Conservation (phyloP, 1,140 invertebrate genomes). For the Proctacanthus coquilletti region DNA sequence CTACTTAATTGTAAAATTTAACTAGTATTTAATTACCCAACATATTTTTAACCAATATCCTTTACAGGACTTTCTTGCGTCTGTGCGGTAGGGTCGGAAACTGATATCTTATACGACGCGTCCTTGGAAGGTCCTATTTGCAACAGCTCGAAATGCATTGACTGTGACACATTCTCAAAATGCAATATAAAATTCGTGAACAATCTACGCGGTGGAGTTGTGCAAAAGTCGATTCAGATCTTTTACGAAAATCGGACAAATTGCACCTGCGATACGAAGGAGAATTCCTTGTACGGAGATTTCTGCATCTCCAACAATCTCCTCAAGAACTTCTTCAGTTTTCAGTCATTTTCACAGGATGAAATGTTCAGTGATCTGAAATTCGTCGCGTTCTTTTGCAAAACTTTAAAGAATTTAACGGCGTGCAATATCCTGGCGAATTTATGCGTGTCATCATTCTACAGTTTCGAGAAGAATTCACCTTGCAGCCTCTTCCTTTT, state of each 20-base stretch:
- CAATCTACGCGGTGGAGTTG: slow-evolving; percentile 8
- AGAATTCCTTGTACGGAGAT: slow-evolving; percentile 20
- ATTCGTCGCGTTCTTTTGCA: slow-evolving; percentile 26
- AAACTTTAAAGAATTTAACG: slow-evolving; percentile 16
- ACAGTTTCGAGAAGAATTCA: slow-evolving; percentile 30
- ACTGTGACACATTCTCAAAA: slow-evolving; percentile 5
- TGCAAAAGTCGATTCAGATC: no score
- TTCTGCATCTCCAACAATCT: slow-evolving; percentile 22
- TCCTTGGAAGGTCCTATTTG: no score
- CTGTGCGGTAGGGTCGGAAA: no score
- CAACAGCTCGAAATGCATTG: neutral
- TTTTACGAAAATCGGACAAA: slow-evolving; percentile 3
- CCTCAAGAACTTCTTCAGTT: slow-evolving; percentile 21
- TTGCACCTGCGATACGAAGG: slow-evolving; percentile 12
- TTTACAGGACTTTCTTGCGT: no score
- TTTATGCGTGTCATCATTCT: slow-evolving; percentile 47
- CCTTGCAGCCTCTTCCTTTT: slow-evolving; percentile 36
- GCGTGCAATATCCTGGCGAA: slow-evolving; percentile 54
- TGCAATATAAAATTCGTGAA: slow-evolving; percentile 6
- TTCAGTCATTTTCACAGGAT: slow-evolving; percentile 20
- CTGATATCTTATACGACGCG: no score
- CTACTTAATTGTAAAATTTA: no score
- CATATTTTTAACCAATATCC: no score
- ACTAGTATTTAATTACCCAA: no score
- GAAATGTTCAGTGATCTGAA: slow-evolving; percentile 23